Evolutionary conservation across 2,797 vertebrate genomes (phyloP), one percentile per base, ranked within the genome.

Genomic region (Spinus olivaceus): DNA sequence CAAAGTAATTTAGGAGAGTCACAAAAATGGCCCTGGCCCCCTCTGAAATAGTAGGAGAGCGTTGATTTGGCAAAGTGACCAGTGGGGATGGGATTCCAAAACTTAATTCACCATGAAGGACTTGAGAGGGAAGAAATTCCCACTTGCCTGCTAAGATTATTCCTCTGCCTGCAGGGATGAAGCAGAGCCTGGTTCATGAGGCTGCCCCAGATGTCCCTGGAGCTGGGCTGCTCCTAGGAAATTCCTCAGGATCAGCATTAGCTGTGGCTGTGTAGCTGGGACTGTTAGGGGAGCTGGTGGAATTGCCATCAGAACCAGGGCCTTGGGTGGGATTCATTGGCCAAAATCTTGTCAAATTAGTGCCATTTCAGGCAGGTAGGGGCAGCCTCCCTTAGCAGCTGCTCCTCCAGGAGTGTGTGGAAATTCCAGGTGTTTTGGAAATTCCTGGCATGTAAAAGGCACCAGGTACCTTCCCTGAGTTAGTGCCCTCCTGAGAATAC

Each of bases 81-180:
- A 86, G 32, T 70, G 78, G 94, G 88, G 94, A 92, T 91, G 95
- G 91, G 93, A 96, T 96, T 96, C 94, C 70, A 81, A 89, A 92
- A 89, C 88, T 95, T 96, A 96, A 97, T 97, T 96, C 94, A 95
- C 78, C 97, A 96, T 97, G 96, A 96, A 96, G 94, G 95, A 87
- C 94, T 95, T 87, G 92, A 94, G 93, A 95, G 69, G 54, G 61
- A 95, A 57, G 81, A 89, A 86, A 94, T 92, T 92, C 86, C 91
- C 85, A 13, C 14, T 8, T 90, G 91, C 57, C 72, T 83, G 16
- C 73, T 94, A 13, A 88, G 61, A 56, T 17, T 57, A 54, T 78
- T 95, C 35, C 54, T 91, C 28, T 85, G 86, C 47, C 72, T 81
- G 79, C 39, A 91, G 71, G 54, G 72, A 16, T 42, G 74, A 61